Percentiles rank a stretch among this genome's conserved stretches.
Evolutionary conservation across 64 coral and sea anemone genomes (phyloP).

Genomic region (Exaiptasia diaphana): DNA sequence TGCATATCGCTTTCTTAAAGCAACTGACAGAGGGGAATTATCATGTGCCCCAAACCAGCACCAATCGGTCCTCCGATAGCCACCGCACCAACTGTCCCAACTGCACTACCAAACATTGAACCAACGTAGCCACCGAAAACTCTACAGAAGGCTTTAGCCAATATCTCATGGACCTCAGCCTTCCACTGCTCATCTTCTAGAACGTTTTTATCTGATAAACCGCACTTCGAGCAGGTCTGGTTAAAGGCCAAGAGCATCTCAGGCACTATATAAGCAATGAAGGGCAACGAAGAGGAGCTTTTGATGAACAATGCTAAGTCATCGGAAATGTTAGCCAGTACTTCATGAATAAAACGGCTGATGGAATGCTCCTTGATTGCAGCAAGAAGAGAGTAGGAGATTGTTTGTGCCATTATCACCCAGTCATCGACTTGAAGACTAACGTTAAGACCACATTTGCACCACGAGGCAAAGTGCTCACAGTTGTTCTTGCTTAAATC

Average conservation of each 20-base stretch:
- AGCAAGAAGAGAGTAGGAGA: not conserved
- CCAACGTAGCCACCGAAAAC: slow-evolving; percentile 5
- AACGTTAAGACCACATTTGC: not conserved
- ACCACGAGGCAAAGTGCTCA: not conserved
- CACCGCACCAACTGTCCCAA: not conserved
- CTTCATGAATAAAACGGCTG: not conserved
- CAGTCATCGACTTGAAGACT: not conserved
- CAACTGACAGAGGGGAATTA: too few species aligned
- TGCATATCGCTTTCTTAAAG: too few species aligned
- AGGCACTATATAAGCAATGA: not conserved
- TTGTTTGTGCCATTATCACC: not conserved
- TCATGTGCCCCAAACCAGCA: not conserved
- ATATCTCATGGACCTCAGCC: not conserved
- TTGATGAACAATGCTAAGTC: not conserved
- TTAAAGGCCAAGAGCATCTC: not conserved
- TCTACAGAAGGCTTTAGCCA: slow-evolving; percentile 19
- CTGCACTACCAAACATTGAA: not conserved
- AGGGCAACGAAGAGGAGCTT: not conserved
- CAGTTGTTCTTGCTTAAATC: slow-evolving; percentile 1
- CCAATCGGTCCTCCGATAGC: slow-evolving; percentile 37
- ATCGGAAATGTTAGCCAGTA: slow-evolving; percentile 12
- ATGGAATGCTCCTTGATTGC: not conserved
- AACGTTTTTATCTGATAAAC: not conserved
- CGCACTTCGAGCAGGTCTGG: not conserved
- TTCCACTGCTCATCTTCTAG: not conserved